Evolutionary conservation across 2,113 vertebrate genomes (phyloP), one percentile per base, ranked within the genome.

Genomic region (Steatornis caripensis): DNA sequence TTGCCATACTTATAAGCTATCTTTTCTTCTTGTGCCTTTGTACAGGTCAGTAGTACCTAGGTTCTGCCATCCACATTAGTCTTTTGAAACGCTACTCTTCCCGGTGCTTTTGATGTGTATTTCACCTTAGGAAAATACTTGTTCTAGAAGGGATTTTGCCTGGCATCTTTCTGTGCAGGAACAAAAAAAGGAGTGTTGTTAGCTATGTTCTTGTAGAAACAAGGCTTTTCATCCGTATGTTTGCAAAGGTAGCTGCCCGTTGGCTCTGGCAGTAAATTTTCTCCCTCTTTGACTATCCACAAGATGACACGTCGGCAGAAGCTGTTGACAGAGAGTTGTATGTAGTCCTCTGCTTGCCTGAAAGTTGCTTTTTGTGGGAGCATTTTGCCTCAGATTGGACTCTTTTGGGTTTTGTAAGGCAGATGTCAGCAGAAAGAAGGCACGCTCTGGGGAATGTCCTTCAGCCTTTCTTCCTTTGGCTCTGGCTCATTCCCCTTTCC

Each of bases 381-480:
- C 37, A 32, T 88, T 94, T 85, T 84, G 18, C 27, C 68, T 64
- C 49, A 32, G 15, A 48, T 7, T 6, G 15, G 58, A 21, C 24
- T 62, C n/a, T 55, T 34, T 34, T 41, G 48, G 11, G 36, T 51
- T 66, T 55, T 29, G 24, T 24, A n/a, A 75, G 36, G 34, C 34
- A 30, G 48, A 58, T 0, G 0, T 14, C 29, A 88, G 92, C 15
- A 85, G 43, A 57, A 77, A 55, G 60, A 81, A 53, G 30, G 7
- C 1, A 0, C 4, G 6, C 2, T 1, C 14, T 23, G 12, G 15
- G 15, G 23, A 55, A 51, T 15, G 27, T n/a, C 49, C 53, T 80
- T 48, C 21, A 23, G 10, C 16, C 32, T 66, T 62, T 69, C 74
- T 53, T 48, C 29, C 46, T 77, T 46, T 43, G 46, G 20, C 34